phyloP scores from a whole-genome alignment of 2,113 vertebrate species.

The Rattus rattus region DNA sequence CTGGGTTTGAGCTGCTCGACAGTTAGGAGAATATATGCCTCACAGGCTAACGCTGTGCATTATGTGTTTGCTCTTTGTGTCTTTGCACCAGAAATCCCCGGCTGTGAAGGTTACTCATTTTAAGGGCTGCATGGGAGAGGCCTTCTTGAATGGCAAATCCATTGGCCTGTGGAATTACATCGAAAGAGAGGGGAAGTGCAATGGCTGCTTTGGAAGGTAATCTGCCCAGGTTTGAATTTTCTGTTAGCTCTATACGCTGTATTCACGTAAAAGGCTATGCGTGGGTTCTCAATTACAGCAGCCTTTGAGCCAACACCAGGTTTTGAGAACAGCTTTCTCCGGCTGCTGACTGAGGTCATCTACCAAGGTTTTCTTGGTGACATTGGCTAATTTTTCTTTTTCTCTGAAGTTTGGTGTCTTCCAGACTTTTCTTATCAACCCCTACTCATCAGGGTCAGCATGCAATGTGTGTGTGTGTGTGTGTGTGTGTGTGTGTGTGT shows the following conservation, averaged over 20 bases:
- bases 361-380: background rate
- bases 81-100: constrained; percentile 86
- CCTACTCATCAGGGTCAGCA: no score
- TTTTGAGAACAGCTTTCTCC: background rate
- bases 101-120: constrained; percentile 91
- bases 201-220: constrained; percentile 96
- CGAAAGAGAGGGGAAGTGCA: constrained; percentile 91
- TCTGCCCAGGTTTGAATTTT: fast-evolving
- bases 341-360: background rate
- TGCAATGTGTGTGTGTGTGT: background rate
- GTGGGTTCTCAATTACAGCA: no score
- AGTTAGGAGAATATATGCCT: constrained; percentile 18
- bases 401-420: background rate
- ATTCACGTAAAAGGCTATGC: background rate
- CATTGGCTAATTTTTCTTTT: background rate
- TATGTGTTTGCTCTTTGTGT: background rate
- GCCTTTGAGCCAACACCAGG: background rate
- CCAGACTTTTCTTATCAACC: background rate
- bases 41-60: background rate
- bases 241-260: background rate
- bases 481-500: no score
- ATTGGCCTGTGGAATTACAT: constrained; percentile 95
- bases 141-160: constrained; percentile 91
- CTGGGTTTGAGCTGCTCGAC: background rate
- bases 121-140: constrained; percentile 93